Percentiles rank a stretch among this genome's conserved stretches.
Conservation (phyloP, 2,797 vertebrate species). For the Micromesistius poutassou region DNA sequence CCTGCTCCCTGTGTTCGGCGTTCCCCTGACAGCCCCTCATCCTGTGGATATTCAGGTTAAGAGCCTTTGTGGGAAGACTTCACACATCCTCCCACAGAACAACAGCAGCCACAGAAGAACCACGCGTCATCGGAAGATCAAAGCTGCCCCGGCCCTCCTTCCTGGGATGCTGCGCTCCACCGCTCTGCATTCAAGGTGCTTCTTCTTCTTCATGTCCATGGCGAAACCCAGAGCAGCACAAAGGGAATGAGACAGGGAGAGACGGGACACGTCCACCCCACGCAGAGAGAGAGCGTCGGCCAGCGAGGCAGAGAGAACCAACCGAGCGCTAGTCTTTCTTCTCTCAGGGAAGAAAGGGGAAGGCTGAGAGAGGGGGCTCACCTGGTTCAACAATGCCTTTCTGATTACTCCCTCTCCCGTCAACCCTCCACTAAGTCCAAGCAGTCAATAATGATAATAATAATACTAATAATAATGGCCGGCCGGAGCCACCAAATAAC, state of each 20-base stretch:
- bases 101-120: slow-evolving; percentile 25
- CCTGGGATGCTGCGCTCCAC: slow-evolving; percentile 15
- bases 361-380: slow-evolving; percentile 16
- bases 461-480: slow-evolving; percentile 30
- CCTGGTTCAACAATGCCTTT: not conserved
- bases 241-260: slow-evolving; percentile 23
- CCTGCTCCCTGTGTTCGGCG: not conserved
- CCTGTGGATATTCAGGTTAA: slow-evolving; percentile 21
- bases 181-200: slow-evolving; percentile 37
- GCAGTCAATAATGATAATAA: slow-evolving; percentile 29
- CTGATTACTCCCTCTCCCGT: not conserved
- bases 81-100: slow-evolving; percentile 27
- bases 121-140: slow-evolving; percentile 35
- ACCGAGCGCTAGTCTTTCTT: not conserved
- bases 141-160: slow-evolving; percentile 32
- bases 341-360: slow-evolving; percentile 14
- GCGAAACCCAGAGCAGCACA: slow-evolving; percentile 18
- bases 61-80: slow-evolving; percentile 25
- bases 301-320: not conserved
- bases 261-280: slow-evolving; percentile 3
- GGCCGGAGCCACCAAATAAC: slow-evolving; percentile 35
- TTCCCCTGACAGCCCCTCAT: slow-evolving; percentile 26
- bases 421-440: not conserved
- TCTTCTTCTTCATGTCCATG: slow-evolving; percentile 15
- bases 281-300: not conserved